Conservation (phyloP, 2,888 invertebrate genomes). For the Microplitis deprimator region DNA sequence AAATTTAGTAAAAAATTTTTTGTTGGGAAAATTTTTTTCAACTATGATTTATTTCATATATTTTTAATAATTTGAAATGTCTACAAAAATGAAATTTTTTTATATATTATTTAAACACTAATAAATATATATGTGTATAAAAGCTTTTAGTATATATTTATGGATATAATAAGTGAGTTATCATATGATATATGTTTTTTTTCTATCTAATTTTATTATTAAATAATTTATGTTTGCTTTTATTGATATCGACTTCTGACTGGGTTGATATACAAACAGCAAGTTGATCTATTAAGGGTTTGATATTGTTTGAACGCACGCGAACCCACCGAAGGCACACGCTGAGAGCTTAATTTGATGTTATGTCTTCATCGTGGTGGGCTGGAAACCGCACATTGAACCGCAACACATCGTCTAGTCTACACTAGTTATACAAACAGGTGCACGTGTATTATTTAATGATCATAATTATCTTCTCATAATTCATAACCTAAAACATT, state of each 20-base stretch:
- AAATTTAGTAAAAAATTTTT: too few relatives aligned
- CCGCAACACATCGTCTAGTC: slow-evolving; percentile 36
- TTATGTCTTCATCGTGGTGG: slow-evolving; percentile 54
- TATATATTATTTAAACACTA: too few relatives aligned
- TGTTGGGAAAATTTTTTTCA: too few relatives aligned
- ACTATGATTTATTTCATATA: too few relatives aligned
- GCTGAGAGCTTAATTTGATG: slow-evolving; percentile 51
- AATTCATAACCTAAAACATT: not conserved
- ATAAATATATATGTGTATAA: too few relatives aligned
- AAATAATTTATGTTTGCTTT: not conserved
- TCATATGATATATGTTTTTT: too few relatives aligned
- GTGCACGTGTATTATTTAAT: slow-evolving; percentile 28
- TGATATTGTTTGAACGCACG: slow-evolving; percentile 54
- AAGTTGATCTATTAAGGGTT: slow-evolving; percentile 9
- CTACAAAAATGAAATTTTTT: too few relatives aligned
- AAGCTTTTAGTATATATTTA: too few relatives aligned
- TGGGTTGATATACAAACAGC: slow-evolving; percentile 5
- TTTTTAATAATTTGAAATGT: too few relatives aligned
- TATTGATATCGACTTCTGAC: not conserved
- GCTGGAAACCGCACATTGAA: slow-evolving; percentile 37
- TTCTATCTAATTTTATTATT: not conserved
- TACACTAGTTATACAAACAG: slow-evolving; percentile 23
- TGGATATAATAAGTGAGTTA: too few relatives aligned
- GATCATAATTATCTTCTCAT: not conserved
- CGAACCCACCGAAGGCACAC: slow-evolving; percentile 43